Conservation (phyloP, 2,888 invertebrate species). For the Carpatolechia fugitivella region DNA sequence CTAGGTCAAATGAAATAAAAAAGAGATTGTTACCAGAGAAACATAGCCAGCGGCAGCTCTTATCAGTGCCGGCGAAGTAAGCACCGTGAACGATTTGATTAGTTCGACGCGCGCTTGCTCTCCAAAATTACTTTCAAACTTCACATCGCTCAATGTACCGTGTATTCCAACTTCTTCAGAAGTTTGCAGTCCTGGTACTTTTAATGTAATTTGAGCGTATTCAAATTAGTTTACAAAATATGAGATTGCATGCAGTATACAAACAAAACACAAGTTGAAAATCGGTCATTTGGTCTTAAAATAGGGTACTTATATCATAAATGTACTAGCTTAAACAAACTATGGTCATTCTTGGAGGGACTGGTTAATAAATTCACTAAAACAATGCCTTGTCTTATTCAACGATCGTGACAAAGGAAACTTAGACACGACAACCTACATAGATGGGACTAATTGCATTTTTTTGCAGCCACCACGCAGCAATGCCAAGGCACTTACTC, state of each 20-base stretch:
- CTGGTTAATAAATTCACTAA: constrained; percentile 60
- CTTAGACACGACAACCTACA: constrained; percentile 57
- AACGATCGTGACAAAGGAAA: constrained; percentile 72
- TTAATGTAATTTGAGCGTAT: constrained; percentile 3
- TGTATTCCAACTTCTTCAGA: constrained; percentile 52
- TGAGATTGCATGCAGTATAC: too few species aligned
- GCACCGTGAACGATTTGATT: constrained; percentile 76
- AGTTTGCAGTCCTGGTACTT: constrained; percentile 50
- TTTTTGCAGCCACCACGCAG: constrained; percentile 66
- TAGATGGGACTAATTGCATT: constrained; percentile 68
- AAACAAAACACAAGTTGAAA: too few species aligned
- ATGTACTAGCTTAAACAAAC: constrained; percentile 40
- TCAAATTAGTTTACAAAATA: neutral
- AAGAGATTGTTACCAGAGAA: constrained; percentile 45
- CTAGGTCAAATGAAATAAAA: constrained; percentile 10
- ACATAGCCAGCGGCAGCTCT: constrained; percentile 47
- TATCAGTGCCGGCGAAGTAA: constrained; percentile 57
- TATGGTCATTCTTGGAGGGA: constrained; percentile 16
- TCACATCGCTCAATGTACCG: constrained; percentile 47
- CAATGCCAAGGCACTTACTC: constrained; percentile 77
- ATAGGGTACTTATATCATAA: constrained; percentile 23
- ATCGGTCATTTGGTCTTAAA: constrained; percentile 8
- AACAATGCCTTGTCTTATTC: constrained; percentile 62
- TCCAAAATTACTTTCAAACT: constrained; percentile 75
- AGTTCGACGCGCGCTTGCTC: constrained; percentile 72